Evolutionary conservation across 2,113 vertebrate genomes (phyloP).

Genomic region (Psophia crepitans): DNA sequence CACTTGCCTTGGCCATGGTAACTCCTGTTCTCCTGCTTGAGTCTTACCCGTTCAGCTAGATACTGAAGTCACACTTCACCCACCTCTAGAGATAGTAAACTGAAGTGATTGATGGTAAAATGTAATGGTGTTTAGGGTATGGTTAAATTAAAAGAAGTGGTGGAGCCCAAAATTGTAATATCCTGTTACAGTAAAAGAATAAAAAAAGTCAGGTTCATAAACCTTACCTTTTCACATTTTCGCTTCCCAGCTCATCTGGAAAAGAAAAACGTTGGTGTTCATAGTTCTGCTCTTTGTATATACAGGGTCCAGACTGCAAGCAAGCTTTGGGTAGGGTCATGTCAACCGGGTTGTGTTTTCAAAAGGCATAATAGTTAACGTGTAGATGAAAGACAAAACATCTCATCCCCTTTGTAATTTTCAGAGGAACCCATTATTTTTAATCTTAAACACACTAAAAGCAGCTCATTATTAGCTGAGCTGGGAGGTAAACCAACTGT

Average conservation of each 20-base stretch:
- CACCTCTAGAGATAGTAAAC: background rate
- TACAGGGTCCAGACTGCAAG: background rate
- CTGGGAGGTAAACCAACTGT: background rate
- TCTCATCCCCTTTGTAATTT: background rate
- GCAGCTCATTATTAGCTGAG: background rate
- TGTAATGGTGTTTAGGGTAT: background rate
- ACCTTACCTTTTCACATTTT: constrained; percentile 78
- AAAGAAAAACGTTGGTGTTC: constrained; percentile 28
- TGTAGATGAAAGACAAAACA: background rate
- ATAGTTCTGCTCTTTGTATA: background rate
- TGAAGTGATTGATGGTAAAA: background rate
- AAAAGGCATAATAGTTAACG: background rate
- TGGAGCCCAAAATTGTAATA: background rate
- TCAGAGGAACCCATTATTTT: background rate
- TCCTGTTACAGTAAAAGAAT: background rate
- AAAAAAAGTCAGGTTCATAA: background rate
- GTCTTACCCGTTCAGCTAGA: background rate
- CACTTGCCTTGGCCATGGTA: fast-evolving
- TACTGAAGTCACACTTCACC: background rate
- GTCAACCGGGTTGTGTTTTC: background rate
- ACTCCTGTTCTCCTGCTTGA: background rate
- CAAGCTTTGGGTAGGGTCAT: background rate
- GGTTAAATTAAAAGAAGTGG: background rate
- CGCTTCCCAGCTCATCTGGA: constrained; percentile 73
- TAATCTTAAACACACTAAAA: background rate